Evolutionary conservation across 2,797 vertebrate genomes (phyloP).

Genomic region (Hemitrygon akajei): DNA sequence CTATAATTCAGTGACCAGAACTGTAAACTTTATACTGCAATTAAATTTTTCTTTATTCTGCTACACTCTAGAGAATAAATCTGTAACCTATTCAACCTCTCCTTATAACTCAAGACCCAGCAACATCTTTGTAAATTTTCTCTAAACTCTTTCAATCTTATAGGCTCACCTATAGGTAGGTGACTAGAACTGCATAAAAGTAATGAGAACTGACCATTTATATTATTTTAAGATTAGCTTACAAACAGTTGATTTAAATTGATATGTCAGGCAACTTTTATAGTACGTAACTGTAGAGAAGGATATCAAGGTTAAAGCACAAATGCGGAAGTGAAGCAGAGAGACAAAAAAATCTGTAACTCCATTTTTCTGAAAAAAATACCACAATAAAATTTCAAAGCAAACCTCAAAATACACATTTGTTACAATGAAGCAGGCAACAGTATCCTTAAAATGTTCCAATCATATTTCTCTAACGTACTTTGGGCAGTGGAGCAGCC

Average conservation of each 20-base stretch:
- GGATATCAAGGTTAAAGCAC: no score
- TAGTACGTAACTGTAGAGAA: background rate
- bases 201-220: background rate
- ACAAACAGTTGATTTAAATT: background rate
- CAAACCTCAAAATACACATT: background rate
- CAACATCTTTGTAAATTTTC: no score
- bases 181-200: no score
- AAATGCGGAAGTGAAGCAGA: background rate
- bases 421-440: background rate
- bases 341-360: no score
- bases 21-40: no score
- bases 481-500: background rate
- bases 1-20: no score
- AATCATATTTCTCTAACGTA: background rate
- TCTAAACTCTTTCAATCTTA: no score
- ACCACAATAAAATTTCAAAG: background rate
- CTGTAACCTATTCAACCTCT: no score
- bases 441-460: background rate
- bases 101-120: no score
- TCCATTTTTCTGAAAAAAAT: background rate
- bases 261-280: background rate
- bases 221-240: constrained; percentile 9
- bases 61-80: no score
- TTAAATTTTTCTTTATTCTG: no score
- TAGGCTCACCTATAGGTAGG: no score